phyloP scores from a whole-genome alignment of 2,888 invertebrate species.

The Cyclophora punctaria region DNA sequence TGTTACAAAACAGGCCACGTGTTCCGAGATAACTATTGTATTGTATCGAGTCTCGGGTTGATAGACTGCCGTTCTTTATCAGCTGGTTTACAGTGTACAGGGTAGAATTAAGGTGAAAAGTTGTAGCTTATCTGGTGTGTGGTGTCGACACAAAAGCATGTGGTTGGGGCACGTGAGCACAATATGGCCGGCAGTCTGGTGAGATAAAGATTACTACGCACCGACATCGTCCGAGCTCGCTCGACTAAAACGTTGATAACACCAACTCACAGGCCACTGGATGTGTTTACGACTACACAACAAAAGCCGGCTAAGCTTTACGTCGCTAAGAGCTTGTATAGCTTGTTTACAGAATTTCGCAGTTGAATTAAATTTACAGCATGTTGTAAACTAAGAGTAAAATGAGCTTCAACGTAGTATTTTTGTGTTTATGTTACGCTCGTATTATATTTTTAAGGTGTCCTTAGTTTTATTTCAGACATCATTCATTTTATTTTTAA shows the following conservation, averaged over 20 bases:
- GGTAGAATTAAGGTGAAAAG: constrained; percentile 36
- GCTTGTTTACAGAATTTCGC: constrained; percentile 15
- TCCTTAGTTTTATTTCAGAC: too few relatives aligned
- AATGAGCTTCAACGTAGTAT: constrained; percentile 7
- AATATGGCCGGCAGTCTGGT: constrained; percentile 51
- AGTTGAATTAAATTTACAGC: constrained; percentile 15
- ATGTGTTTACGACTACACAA: constrained; percentile 21
- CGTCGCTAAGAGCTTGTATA: constrained; percentile 14
- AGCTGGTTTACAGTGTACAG: constrained; percentile 32
- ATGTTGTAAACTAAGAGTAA: constrained; percentile 10
- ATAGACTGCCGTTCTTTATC: constrained; percentile 9
- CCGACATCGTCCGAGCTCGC: constrained; percentile 30
- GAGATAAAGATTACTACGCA: constrained; percentile 55
- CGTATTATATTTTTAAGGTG: background rate
- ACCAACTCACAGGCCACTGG: constrained; percentile 24
- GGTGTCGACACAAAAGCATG: constrained; percentile 46
- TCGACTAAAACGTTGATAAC: constrained; percentile 36
- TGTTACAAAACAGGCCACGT: background rate
- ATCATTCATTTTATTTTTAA: too few relatives aligned
- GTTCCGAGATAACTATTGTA: constrained; percentile 3
- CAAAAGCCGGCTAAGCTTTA: constrained; percentile 16
- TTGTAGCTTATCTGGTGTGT: constrained; percentile 48
- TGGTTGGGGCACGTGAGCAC: constrained; percentile 34
- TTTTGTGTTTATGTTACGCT: constrained; percentile 8
- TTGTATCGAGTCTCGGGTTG: background rate